A percentile compares a stretch with the other conserved stretches of the same genome.
Evolutionary conservation across 2,113 vertebrate species (phyloP).

Genomic region (Megaceryle maxima): DNA sequence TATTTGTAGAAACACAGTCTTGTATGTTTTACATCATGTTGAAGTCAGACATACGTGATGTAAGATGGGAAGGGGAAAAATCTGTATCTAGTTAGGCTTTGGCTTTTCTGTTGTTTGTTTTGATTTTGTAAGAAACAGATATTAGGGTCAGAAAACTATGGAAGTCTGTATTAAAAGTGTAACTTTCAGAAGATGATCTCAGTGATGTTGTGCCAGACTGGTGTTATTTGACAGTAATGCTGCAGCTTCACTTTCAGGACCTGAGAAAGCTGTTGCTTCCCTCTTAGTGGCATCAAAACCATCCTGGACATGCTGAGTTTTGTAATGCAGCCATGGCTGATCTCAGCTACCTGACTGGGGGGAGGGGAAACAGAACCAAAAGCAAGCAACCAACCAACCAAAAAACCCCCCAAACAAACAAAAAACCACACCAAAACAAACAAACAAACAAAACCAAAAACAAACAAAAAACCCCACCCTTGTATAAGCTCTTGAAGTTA

Average conservation of each 20-base stretch:
- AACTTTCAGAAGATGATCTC: not conserved
- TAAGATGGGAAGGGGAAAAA: not conserved
- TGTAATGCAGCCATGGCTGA: not conserved
- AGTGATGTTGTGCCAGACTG: not conserved
- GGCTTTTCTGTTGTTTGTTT: not conserved
- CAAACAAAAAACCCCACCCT: not conserved
- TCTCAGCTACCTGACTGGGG: not conserved
- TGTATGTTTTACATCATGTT: not conserved
- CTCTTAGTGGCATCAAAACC: not conserved
- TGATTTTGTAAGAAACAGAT: not conserved
- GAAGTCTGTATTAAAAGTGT: not conserved
- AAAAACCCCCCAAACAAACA: too few species aligned
- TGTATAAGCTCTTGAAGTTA: not conserved
- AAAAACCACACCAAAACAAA: too few species aligned
- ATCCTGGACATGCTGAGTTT: not conserved
- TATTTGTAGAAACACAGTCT: not conserved
- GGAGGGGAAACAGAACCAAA: too few species aligned
- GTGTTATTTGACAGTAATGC: not conserved
- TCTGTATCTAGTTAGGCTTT: not conserved
- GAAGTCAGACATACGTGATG: not conserved
- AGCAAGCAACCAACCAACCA: too few species aligned
- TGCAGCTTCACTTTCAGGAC: not conserved
- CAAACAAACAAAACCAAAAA: too few species aligned
- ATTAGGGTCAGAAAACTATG: not conserved
- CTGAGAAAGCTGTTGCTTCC: not conserved